phyloP scores from a whole-genome alignment of 1,140 invertebrate species.

The Rhyacophila brunnea region DNA sequence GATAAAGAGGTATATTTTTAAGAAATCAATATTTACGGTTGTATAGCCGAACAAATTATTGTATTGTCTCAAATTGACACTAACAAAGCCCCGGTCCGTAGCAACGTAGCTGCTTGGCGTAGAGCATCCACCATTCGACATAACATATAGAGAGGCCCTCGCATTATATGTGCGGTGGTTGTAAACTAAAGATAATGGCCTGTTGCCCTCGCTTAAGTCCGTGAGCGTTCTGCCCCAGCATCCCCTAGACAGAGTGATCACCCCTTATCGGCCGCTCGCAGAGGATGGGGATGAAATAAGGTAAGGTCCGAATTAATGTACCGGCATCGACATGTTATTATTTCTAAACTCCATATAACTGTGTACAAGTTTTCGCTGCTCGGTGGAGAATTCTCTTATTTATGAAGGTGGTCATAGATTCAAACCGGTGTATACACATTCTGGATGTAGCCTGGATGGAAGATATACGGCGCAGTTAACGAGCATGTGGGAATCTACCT shows the following conservation, averaged over 20 bases:
- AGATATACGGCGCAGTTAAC: constrained; percentile 48
- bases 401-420: constrained; percentile 32
- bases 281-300: constrained; percentile 26
- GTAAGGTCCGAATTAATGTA: constrained; percentile 36
- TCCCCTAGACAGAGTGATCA: neutral
- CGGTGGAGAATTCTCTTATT: constrained; percentile 29
- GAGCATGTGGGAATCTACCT: constrained; percentile 54
- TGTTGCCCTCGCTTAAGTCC: constrained; percentile 20
- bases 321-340: constrained; percentile 36
- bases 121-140: constrained; percentile 30
- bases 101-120: constrained; percentile 3
- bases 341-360: constrained; percentile 26
- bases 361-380: constrained; percentile 5
- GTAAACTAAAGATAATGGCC: constrained; percentile 35
- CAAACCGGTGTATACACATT: neutral
- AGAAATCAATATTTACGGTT: no score
- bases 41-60: no score
- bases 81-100: constrained; percentile 21
- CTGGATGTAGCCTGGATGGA: constrained; percentile 18
- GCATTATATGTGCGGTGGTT: constrained; percentile 32
- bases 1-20: no score
- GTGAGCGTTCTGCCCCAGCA: neutral
- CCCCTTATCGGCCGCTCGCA: constrained; percentile 11
- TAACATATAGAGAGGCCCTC: constrained; percentile 32
- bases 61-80: neutral